A percentile compares a stretch with the other conserved stretches of the same genome.
These are phyloP conservation scores for Chinchilla lanigera DNA, from an alignment of 2,113 vertebrate species.

Conservation along the genomic window DNA sequence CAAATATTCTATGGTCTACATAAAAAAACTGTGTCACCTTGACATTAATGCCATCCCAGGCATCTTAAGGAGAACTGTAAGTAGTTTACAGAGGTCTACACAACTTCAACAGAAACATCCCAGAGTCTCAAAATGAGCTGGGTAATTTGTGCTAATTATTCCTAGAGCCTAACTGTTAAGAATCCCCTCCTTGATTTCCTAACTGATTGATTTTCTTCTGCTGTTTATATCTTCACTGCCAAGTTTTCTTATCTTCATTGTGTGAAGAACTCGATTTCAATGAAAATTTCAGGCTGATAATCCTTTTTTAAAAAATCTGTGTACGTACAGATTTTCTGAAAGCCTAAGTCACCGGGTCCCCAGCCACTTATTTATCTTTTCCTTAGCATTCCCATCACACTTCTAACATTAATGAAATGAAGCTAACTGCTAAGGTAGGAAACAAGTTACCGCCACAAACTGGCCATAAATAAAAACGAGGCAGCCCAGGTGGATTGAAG, in stretches of 20 bases:
- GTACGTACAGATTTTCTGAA: conserved; percentile 21
- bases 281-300: neutral
- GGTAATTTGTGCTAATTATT: neutral
- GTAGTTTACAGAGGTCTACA: neutral
- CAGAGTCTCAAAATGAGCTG: neutral
- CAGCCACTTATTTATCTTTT: neutral
- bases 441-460: neutral
- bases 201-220: conserved; percentile 13
- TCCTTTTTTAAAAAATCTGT: neutral
- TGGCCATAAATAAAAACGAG: conserved; percentile 58
- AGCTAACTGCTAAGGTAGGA: conserved; percentile 31
- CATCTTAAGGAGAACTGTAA: neutral
- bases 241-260: conserved; percentile 19
- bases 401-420: conserved; percentile 59
- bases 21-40: conserved; percentile 14
- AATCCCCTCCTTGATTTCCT: neutral
- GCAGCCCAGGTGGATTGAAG: neutral
- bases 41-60: neutral
- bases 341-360: neutral
- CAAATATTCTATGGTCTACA: conserved; percentile 2
- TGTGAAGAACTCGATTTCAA: neutral
- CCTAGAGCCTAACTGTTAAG: neutral
- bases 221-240: neutral
- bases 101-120: neutral
- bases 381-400: neutral